Evolutionary conservation across 2,797 vertebrate genomes (phyloP), one percentile per base, ranked within the genome.

Genomic region (Channa striata): DNA sequence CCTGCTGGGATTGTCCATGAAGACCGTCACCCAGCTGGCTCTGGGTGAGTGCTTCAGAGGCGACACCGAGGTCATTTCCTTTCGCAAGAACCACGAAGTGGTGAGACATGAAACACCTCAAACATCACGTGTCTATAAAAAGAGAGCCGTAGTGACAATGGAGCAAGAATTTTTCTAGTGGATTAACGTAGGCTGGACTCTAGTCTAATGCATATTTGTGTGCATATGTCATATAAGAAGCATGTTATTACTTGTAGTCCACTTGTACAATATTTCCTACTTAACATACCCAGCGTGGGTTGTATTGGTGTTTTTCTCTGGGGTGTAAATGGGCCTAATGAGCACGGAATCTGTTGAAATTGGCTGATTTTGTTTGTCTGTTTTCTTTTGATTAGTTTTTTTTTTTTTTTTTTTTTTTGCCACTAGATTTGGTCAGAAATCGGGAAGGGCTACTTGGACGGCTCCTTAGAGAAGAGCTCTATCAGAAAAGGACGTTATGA

Each of bases 351-450:
- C 17, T 59, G 39, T 8, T 23, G 8, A 43, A 74, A n/a, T 16
- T 1, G 1, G 2, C 34, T 59, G 1, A 66, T 33, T 50, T 19
- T 30, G 4, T 30, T 30, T 1, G 25, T 30, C 6, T 30, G 25
- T 37, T 37, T 37, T 37, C n/a, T n/a, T 10, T 2, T 23, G n/a
- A n/a, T n/a, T n/a, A n/a, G 7, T 2, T 34, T 54, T 54, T 58
- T 68, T 8, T 58, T 5, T 3, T 36, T 12, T 49, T 39, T 17
- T 57, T 10, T 1, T 23, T 43, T 5, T 11, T 10, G 8, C 44
- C 20, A 76, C 54, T 86, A 99, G 98, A 96, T 99, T 85, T 99
- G 98, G 97, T 95, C 96, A 3, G 98, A 99, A 87, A 97, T 99
- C 21, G 97, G 97, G 21, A 98, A 95, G 78, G 98, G 97, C 59